These are phyloP conservation scores for Brachionus paranguensis DNA, from an alignment of 1,140 invertebrate genomes.

Conservation along the genomic window DNA sequence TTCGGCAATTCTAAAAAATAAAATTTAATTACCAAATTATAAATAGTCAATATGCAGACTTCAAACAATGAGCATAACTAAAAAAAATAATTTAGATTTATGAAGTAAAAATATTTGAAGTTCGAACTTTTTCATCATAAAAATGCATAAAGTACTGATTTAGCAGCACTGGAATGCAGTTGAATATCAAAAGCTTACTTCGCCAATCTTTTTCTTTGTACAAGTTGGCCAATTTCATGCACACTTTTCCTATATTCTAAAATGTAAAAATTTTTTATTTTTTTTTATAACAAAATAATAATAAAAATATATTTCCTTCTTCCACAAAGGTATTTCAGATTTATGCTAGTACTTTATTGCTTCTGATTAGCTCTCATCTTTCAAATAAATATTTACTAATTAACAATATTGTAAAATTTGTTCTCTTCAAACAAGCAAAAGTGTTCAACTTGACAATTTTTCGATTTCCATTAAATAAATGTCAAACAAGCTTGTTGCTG, in stretches of 20 bases:
- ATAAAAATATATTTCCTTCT: neutral
- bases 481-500: slow-evolving; percentile 15
- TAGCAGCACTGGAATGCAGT: slow-evolving; percentile 25
- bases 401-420: neutral
- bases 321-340: neutral
- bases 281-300: neutral
- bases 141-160: slow-evolving; percentile 27
- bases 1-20: neutral
- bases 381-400: slow-evolving; percentile 23
- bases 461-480: slow-evolving; percentile 1
- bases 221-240: slow-evolving; percentile 18
- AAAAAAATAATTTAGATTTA: neutral
- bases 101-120: neutral
- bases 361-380: neutral
- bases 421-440: neutral
- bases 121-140: slow-evolving; percentile 30
- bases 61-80: slow-evolving; percentile 10
- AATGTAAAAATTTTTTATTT: neutral
- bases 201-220: slow-evolving; percentile 30
- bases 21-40: slow-evolving; percentile 38
- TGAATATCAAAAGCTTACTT: neutral
- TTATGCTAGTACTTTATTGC: slow-evolving; percentile 6
- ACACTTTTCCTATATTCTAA: slow-evolving; percentile 13
- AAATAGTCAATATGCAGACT: slow-evolving; percentile 19
- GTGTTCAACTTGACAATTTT: slow-evolving; percentile 29